Evolutionary conservation across 2,797 vertebrate genomes (phyloP).

Genomic region (Anniella stebbinsi): DNA sequence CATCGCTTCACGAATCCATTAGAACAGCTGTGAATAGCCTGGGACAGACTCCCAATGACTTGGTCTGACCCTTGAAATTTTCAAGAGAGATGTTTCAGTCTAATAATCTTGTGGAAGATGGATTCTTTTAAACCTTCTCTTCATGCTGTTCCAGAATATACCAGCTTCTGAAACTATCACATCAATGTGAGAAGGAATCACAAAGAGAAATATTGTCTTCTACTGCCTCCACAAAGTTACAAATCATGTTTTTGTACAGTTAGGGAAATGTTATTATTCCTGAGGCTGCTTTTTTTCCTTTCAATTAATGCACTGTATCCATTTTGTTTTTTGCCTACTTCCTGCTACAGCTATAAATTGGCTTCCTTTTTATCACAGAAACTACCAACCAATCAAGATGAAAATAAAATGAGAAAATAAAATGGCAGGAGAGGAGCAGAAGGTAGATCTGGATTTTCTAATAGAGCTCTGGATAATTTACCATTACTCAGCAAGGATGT

Average conservation of each 20-base stretch:
- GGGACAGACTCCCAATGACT: not conserved
- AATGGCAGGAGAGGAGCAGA: not conserved
- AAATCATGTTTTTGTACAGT: slow-evolving; percentile 8
- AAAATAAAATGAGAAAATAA: slow-evolving; percentile 51
- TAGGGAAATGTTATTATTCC: slow-evolving; percentile 21
- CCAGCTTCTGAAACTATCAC: slow-evolving; percentile 8
- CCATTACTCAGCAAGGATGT: not conserved
- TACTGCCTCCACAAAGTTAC: not conserved
- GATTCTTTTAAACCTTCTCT: not conserved
- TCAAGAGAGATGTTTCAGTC: not conserved
- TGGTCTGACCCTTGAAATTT: not conserved
- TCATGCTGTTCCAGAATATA: not conserved
- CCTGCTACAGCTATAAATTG: slow-evolving; percentile 10
- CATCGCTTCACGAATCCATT: not conserved
- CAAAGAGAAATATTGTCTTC: slow-evolving; percentile 36
- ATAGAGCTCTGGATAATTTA: not conserved
- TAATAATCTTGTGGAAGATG: not conserved
- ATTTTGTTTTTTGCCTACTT: slow-evolving; percentile 36
- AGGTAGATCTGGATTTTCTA: not conserved
- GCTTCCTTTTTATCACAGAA: slow-evolving; percentile 56
- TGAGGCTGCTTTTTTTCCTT: slow-evolving; percentile 2
- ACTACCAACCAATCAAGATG: slow-evolving; percentile 46
- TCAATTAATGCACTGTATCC: too few species aligned
- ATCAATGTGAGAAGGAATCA: slow-evolving; percentile 9
- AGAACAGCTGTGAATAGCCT: not conserved